These are phyloP conservation scores for Leptinotarsa peninsularis DNA, from an alignment of 2,888 invertebrate genomes.

Conservation along the genomic window DNA sequence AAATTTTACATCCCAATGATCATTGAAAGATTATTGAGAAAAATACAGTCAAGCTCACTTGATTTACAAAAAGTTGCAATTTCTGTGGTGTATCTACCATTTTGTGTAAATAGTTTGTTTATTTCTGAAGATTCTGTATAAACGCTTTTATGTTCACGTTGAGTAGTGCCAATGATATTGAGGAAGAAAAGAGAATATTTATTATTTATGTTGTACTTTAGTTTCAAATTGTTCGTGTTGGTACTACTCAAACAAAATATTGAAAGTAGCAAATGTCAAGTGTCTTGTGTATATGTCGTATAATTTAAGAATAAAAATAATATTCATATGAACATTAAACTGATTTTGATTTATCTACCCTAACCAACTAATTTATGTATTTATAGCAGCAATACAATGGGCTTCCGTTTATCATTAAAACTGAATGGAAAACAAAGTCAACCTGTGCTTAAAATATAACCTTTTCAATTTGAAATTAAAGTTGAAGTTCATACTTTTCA, in stretches of 20 bases:
- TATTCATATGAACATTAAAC: slow-evolving; percentile 59
- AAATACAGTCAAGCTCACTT: slow-evolving; percentile 30
- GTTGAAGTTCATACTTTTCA: no score
- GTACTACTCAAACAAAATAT: slow-evolving; percentile 48
- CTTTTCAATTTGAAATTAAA: no score
- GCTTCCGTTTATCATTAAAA: no score
- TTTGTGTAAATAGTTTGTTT: slow-evolving; percentile 29
- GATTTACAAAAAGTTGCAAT: slow-evolving; percentile 20
- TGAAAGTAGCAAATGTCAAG: slow-evolving; percentile 59
- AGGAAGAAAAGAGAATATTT: slow-evolving; percentile 30
- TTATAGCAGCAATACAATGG: no score
- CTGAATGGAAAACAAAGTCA: no score
- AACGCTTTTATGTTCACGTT: slow-evolving; percentile 47
- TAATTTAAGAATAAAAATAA: slow-evolving; percentile 65
- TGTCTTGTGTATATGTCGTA: slow-evolving; percentile 66
- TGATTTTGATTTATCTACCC: slow-evolving; percentile 18
- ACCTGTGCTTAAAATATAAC: no score
- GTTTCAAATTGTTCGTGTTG: slow-evolving; percentile 40
- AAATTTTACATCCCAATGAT: slow-evolving; percentile 11
- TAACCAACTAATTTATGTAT: not conserved
- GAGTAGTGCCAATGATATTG: slow-evolving; percentile 37
- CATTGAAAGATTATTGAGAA: slow-evolving; percentile 15
- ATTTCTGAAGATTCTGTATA: slow-evolving; percentile 32
- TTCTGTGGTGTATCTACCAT: not conserved
- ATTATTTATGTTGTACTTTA: slow-evolving; percentile 47